These are phyloP conservation scores for Apomyelois bistriatella DNA, from an alignment of 2,888 invertebrate species.

Conservation along the genomic window DNA sequence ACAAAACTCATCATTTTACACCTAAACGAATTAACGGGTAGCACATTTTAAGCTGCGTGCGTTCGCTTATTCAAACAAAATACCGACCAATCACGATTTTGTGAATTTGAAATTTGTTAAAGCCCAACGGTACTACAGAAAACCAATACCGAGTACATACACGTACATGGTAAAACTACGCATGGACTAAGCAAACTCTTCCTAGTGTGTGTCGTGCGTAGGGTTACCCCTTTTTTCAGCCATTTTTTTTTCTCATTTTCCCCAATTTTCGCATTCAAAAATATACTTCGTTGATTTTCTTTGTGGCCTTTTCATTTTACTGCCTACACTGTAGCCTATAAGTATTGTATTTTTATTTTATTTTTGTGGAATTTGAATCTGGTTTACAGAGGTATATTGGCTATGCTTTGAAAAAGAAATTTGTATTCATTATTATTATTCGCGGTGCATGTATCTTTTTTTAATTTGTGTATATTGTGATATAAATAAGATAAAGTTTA, in stretches of 20 bases:
- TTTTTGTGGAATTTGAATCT: not conserved
- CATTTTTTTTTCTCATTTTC: not conserved
- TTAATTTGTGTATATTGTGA: too few species aligned
- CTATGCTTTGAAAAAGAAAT: too few species aligned
- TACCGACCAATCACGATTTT: conserved; percentile 77
- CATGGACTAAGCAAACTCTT: conserved; percentile 68
- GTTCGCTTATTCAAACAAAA: conserved; percentile 74
- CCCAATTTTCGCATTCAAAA: not conserved
- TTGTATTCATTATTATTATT: too few species aligned
- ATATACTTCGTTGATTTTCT: not conserved
- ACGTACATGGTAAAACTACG: conserved; percentile 65
- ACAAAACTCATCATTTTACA: conserved; percentile 68
- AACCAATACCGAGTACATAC: conserved; percentile 70
- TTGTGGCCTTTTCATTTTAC: not conserved
- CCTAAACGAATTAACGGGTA: conserved; percentile 69
- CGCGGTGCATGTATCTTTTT: too few species aligned
- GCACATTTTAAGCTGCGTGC: conserved; percentile 59
- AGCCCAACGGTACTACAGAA: conserved; percentile 70
- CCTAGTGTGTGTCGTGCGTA: conserved; percentile 38
- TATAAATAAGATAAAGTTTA: too few species aligned
- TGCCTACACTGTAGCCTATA: not conserved
- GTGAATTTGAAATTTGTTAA: conserved; percentile 79
- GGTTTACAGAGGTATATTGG: not conserved
- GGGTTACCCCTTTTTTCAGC: conserved; percentile 1
- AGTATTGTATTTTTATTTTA: not conserved